phyloP scores from a whole-genome alignment of 2,888 invertebrate species.

The Didymodactylos carnosus region DNA sequence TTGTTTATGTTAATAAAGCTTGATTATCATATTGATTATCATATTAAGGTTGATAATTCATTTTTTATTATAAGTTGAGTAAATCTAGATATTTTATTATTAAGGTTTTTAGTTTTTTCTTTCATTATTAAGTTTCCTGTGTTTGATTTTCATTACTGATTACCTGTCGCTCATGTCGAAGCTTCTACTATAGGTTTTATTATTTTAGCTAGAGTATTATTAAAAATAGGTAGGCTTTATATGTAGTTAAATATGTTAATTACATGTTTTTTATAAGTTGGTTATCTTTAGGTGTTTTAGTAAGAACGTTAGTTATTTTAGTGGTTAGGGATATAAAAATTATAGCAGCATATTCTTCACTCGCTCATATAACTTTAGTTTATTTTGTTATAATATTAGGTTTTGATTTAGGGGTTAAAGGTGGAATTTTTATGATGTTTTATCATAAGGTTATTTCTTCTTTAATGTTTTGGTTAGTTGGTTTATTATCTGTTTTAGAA shows the following conservation, averaged over 20 bases:
- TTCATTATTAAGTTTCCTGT: slow-evolving; percentile 54
- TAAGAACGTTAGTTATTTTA: background rate
- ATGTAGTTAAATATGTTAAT: background rate
- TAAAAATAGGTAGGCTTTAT: slow-evolving; percentile 42
- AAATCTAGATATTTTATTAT: no score
- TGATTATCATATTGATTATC: no score
- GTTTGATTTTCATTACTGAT: slow-evolving; percentile 49
- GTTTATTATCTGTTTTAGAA: background rate
- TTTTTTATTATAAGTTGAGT: no score
- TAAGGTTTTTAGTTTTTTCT: slow-evolving; percentile 27
- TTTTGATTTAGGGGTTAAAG: background rate
- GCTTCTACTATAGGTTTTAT: slow-evolving; percentile 53
- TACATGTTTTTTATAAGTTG: background rate
- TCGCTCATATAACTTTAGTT: slow-evolving; percentile 50
- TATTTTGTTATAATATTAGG: slow-evolving; percentile 22
- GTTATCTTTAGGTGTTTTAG: background rate
- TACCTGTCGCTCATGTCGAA: slow-evolving; percentile 56
- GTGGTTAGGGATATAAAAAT: no score
- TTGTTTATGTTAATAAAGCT: no score
- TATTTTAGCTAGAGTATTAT: slow-evolving; percentile 51
- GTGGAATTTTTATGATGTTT: background rate
- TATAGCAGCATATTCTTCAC: no score
- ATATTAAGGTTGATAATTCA: no score
- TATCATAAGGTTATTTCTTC: background rate
- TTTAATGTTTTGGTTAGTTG: background rate